A percentile compares a stretch with the other conserved stretches of the same genome.
These are phyloP conservation scores for Sciurus carolinensis DNA, from an alignment of 2,797 vertebrate species.

Conservation along the genomic window DNA sequence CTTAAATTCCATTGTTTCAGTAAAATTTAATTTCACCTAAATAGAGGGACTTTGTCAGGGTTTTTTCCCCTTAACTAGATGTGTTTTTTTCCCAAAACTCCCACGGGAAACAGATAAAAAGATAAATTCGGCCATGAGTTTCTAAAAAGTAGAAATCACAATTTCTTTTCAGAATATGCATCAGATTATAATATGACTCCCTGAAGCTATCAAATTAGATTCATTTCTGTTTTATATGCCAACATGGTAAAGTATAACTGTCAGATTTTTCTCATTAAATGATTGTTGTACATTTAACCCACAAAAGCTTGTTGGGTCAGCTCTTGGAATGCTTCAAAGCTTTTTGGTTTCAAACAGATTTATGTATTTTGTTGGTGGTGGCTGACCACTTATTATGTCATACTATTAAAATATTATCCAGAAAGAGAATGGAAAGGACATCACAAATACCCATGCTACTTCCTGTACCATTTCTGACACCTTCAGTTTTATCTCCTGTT, in stretches of 20 bases:
- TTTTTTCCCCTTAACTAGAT: not conserved
- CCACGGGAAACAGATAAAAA: not conserved
- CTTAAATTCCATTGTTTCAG: constrained; percentile 75
- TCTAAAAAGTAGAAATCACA: constrained; percentile 49
- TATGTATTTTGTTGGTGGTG: not conserved
- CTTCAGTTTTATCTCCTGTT: not conserved
- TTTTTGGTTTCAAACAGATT: not conserved
- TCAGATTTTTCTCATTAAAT: constrained; percentile 34
- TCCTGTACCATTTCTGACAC: not conserved
- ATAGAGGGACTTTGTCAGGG: not conserved
- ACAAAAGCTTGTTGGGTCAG: constrained; percentile 8
- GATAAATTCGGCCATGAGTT: constrained; percentile 24
- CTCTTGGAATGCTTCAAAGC: constrained; percentile 7
- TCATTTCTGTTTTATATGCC: constrained; percentile 22
- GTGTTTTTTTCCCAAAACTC: not conserved
- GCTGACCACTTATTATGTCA: not conserved
- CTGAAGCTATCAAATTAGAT: constrained; percentile 3
- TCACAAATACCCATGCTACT: not conserved
- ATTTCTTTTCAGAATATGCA: constrained; percentile 44
- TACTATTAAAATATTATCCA: constrained; percentile 21
- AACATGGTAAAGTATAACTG: not conserved
- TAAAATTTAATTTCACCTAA: constrained; percentile 68
- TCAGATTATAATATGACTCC: not conserved
- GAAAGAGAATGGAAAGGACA: not conserved
- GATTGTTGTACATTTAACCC: not conserved